These are phyloP conservation scores for Gibbula magus DNA, from an alignment of 2,888 invertebrate species.

Conservation along the genomic window DNA sequence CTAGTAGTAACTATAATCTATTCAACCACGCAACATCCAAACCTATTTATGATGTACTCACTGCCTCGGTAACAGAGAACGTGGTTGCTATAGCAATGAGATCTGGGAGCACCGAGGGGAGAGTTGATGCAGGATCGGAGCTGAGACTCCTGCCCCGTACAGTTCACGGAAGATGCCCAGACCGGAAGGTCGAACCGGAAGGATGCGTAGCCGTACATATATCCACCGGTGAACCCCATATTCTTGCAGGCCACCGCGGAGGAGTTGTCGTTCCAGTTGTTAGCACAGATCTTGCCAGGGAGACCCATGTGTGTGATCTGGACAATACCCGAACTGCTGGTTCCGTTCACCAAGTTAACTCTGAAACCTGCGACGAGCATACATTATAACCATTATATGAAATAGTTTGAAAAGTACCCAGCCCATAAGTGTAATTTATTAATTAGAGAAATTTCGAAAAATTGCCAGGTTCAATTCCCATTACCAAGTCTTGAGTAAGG, in stretches of 20 bases:
- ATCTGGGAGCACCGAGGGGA: conserved; percentile 47
- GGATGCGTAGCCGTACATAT: conserved; percentile 43
- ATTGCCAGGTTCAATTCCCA: too few species aligned
- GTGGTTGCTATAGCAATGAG: conserved; percentile 55
- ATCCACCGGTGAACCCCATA: conserved; percentile 54
- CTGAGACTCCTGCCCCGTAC: conserved; percentile 59
- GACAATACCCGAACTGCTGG: conserved; percentile 57
- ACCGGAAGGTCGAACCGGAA: conserved; percentile 74
- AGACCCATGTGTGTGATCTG: conserved; percentile 53
- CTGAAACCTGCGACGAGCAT: too few species aligned
- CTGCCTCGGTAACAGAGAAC: conserved; percentile 35
- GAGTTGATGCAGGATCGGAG: conserved; percentile 36
- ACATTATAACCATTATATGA: too few species aligned
- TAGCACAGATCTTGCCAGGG: conserved; percentile 81
- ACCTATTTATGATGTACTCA: too few species aligned
- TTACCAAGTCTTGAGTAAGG: too few species aligned
- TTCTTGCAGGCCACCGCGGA: conserved; percentile 79
- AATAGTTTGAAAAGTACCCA: too few species aligned
- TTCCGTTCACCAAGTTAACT: conserved; percentile 45
- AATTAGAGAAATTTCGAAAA: too few species aligned
- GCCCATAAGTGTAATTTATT: too few species aligned
- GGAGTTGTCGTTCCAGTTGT: conserved; percentile 82
- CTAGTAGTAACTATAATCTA: too few species aligned
- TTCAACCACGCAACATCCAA: too few species aligned
- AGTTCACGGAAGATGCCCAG: conserved; percentile 77